Percentiles rank a stretch among this genome's conserved stretches.
phyloP scores from a whole-genome alignment of 64 coral and sea anemone genomes.

The Dendrophyllia cribrosa region DNA sequence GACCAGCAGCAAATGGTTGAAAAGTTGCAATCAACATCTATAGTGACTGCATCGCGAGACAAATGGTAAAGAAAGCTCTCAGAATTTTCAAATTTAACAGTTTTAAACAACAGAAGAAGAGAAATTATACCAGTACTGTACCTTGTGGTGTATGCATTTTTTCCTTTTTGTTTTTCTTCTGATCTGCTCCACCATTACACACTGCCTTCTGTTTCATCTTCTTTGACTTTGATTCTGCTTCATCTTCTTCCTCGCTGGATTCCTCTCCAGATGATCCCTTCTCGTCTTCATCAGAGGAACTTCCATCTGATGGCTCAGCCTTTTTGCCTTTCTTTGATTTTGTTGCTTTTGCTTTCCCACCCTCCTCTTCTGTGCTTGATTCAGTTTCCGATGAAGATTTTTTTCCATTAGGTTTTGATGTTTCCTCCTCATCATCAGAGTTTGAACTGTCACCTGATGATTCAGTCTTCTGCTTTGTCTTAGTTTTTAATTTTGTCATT shows the following conservation, averaged over 20 bases:
- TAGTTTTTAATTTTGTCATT: neutral
- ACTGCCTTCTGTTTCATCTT: neutral
- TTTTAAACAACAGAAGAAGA: too few species aligned
- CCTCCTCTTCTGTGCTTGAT: neutral
- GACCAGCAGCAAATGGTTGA: too few species aligned
- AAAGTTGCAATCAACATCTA: too few species aligned
- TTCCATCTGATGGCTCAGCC: slow-evolving; percentile 13
- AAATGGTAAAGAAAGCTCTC: too few species aligned
- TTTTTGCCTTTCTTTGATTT: slow-evolving; percentile 4
- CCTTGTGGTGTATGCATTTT: neutral
- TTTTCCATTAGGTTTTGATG: neutral
- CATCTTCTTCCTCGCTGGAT: slow-evolving; percentile 5
- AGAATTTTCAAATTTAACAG: too few species aligned
- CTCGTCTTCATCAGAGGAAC: neutral
- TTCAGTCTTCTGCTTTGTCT: neutral
- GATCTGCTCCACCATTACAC: too few species aligned
- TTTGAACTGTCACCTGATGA: slow-evolving; percentile 26
- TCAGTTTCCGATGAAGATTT: neutral
- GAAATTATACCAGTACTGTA: neutral
- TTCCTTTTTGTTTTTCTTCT: neutral
- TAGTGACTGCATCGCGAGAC: too few species aligned
- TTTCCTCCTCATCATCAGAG: neutral
- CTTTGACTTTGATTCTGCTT: neutral
- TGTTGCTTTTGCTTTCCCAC: neutral
- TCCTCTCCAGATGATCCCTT: neutral